A percentile compares a stretch with the other conserved stretches of the same genome.
Conservation (phyloP, 2,797 vertebrate species). For the Eulemur rubriventer region DNA sequence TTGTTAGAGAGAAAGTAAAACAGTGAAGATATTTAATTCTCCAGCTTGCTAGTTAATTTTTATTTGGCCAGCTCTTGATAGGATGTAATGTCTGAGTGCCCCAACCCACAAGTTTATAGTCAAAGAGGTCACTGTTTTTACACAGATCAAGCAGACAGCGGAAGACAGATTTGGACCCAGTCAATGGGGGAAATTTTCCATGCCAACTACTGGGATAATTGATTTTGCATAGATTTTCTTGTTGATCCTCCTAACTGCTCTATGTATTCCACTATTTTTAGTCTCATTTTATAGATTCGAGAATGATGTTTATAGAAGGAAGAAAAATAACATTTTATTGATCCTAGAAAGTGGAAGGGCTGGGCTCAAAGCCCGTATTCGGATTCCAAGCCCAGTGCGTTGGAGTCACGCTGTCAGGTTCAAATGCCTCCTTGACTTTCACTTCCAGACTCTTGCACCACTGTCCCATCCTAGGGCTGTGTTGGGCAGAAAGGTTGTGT, state of each 20-base stretch:
- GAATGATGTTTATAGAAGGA: background rate
- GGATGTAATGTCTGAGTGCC: background rate
- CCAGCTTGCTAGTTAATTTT: background rate
- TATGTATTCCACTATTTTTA: background rate
- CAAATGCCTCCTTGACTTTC: rapidly evolving
- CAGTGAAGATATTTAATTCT: constrained; percentile 6
- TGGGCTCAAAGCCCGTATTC: background rate
- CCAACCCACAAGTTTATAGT: background rate
- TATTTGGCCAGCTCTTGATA: background rate
- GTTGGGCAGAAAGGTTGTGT: rapidly evolving
- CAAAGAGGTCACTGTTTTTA: background rate
- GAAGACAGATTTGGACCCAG: background rate
- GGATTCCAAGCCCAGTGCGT: background rate
- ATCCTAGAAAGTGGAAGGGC: background rate
- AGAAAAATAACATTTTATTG: background rate
- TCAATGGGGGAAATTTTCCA: background rate
- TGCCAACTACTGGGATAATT: background rate
- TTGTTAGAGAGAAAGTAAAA: constrained; percentile 40
- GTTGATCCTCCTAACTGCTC: background rate
- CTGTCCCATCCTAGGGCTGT: rapidly evolving
- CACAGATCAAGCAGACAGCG: background rate
- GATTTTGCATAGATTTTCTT: background rate
- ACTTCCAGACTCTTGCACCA: rapidly evolving
- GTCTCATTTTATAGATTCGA: background rate
- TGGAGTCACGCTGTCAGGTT: background rate